Evolutionary conservation across 2,888 invertebrate species (phyloP).

Genomic region (Chrysopilus asiliformis): DNA sequence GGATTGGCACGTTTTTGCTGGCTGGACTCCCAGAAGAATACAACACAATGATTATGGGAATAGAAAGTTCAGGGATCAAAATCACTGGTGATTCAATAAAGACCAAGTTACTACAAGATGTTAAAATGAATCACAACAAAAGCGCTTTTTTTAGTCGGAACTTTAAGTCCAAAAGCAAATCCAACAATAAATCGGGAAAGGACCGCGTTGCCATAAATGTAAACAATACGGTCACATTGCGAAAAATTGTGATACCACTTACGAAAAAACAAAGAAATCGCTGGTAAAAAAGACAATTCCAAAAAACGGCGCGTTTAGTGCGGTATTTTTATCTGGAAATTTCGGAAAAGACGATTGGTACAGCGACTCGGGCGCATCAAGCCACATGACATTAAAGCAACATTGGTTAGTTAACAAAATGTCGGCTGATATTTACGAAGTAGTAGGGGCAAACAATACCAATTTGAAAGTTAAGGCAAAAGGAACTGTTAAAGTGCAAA

Average conservation of each 20-base stretch:
- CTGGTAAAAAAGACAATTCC: neutral
- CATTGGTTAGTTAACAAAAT: slow-evolving; percentile 9
- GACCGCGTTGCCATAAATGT: too few species aligned
- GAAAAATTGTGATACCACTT: too few species aligned
- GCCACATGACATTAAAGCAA: too few species aligned
- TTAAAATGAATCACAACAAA: neutral
- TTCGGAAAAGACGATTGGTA: slow-evolving; percentile 11
- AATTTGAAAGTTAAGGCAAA: slow-evolving; percentile 4
- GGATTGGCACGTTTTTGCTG: too few species aligned
- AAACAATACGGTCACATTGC: neutral
- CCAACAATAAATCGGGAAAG: too few species aligned
- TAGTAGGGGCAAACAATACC: slow-evolving; percentile 12
- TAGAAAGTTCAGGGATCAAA: too few species aligned
- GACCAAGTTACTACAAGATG: too few species aligned
- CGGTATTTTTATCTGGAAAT: too few species aligned
- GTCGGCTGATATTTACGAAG: slow-evolving; percentile 1
- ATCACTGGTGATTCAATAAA: too few species aligned
- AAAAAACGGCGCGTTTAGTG: neutral
- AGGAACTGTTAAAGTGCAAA: slow-evolving; percentile 9
- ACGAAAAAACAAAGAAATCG: neutral
- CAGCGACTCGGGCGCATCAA: slow-evolving; percentile 15
- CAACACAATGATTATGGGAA: too few species aligned
- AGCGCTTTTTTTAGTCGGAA: neutral
- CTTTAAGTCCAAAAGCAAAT: too few species aligned
- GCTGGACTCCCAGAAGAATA: too few species aligned